These are phyloP conservation scores for Calypte anna DNA, from an alignment of 2,113 vertebrate genomes.

Conservation along the genomic window DNA sequence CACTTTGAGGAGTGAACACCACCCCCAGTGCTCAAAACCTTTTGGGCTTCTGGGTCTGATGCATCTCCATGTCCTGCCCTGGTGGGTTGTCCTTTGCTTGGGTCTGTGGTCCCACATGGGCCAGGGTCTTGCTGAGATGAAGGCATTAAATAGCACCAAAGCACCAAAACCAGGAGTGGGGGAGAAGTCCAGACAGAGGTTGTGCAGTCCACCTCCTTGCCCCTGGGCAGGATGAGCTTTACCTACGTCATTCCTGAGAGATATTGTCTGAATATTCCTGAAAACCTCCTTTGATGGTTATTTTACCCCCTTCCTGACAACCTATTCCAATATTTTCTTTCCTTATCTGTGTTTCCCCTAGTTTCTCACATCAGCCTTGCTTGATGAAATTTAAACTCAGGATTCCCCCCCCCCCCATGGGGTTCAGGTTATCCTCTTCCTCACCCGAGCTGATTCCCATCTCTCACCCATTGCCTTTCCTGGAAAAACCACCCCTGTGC, in stretches of 20 bases:
- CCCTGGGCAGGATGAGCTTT: not conserved
- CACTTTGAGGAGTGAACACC: accelerated
- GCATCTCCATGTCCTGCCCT: not conserved
- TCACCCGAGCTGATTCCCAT: not conserved
- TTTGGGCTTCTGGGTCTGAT: not conserved
- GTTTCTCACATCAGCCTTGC: not conserved
- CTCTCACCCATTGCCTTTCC: not conserved
- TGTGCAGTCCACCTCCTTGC: not conserved
- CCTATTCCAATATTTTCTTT: not conserved
- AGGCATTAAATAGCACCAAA: not conserved
- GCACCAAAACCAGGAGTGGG: not conserved
- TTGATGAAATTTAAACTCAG: not conserved
- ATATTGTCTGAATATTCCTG: conserved; percentile 1
- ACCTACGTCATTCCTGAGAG: not conserved
- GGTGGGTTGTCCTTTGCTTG: not conserved
- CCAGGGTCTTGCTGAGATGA: not conserved
- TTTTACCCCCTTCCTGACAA: not conserved
- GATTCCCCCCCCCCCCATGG: not conserved
- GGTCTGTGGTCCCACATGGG: accelerated
- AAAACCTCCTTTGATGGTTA: not conserved
- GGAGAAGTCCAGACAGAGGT: not conserved
- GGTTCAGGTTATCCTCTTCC: not conserved
- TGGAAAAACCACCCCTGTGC: not conserved
- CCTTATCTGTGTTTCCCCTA: not conserved
- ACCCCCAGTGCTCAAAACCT: not conserved